These are phyloP conservation scores for Drosophila demipolita DNA, from an alignment of 2,888 invertebrate genomes.

Conservation along the genomic window DNA sequence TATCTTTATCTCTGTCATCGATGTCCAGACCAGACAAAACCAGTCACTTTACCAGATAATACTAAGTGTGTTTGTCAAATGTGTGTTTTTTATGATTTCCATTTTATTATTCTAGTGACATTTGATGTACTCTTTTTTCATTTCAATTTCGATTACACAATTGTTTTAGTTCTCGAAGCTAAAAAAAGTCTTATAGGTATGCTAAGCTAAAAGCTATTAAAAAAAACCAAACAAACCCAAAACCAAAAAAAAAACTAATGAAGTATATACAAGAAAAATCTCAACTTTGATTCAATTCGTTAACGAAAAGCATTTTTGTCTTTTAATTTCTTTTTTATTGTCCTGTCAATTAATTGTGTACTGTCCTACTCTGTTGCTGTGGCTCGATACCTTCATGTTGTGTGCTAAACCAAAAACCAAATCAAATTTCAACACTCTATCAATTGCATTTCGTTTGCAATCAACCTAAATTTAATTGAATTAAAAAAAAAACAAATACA, in stretches of 20 bases:
- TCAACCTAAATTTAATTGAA: slow-evolving; percentile 47
- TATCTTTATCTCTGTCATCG: slow-evolving; percentile 17
- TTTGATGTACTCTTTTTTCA: slow-evolving; percentile 47
- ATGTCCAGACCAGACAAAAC: slow-evolving; percentile 2
- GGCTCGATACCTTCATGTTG: slow-evolving; percentile 85
- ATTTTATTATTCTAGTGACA: slow-evolving; percentile 36
- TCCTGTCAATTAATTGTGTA: slow-evolving; percentile 85
- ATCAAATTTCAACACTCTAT: slow-evolving; percentile 66
- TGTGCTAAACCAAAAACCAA: slow-evolving; percentile 81
- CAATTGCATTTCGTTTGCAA: slow-evolving; percentile 68
- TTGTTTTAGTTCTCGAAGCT: slow-evolving; percentile 58
- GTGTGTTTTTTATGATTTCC: slow-evolving; percentile 62
- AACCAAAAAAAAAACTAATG: slow-evolving; percentile 10
- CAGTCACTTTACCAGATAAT: slow-evolving; percentile 15
- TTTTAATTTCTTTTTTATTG: slow-evolving; percentile 84
- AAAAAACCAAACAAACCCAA: slow-evolving; percentile 9
- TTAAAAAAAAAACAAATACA: slow-evolving; percentile 48
- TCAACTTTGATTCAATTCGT: slow-evolving; percentile 76
- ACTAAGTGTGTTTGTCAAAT: slow-evolving; percentile 81
- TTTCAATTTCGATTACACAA: slow-evolving; percentile 38
- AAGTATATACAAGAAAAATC: slow-evolving; percentile 46
- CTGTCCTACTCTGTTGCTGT: slow-evolving; percentile 85
- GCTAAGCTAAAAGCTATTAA: slow-evolving; percentile 39
- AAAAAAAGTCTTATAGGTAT: slow-evolving; percentile 69
- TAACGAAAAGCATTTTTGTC: slow-evolving; percentile 83